Evolutionary conservation across 2,888 invertebrate genomes (phyloP), one percentile per base, ranked within the genome.

Genomic region (Cyclophora albipunctata): DNA sequence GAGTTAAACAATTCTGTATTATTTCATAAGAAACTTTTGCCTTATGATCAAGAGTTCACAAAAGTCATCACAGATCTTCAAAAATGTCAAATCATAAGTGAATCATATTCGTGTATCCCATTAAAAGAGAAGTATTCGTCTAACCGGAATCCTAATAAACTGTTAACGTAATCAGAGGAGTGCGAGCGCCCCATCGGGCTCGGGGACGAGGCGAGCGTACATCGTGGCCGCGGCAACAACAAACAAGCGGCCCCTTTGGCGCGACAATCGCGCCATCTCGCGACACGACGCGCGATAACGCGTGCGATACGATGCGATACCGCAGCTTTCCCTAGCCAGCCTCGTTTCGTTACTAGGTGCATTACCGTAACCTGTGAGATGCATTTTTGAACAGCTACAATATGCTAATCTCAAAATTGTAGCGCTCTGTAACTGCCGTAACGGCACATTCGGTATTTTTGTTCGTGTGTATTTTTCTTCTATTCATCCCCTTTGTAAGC

Each of bases 221-320:
- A 6, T 60, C 60, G 60, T 57, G 58, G 55, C 33, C 61, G 66
- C 75, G 76, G 78, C 62, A 57, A 58, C 50, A 60, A 73, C 77
- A 77, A 78, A 73, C 60, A 66, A 58, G 75, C 81, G 81, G 81
- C 66, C 59, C 63, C 75, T 81, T 81, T 81, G 68, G 61, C 54
- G 69, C 63, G 68, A 63, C 68, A 67, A 73, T 73, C 78, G 71
- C 63, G 52, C 69, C 66, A 75, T 75, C 74, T 66, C 66, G 64
- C 70, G 65, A 67, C 75, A 78, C 78, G 75, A 70, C 69, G 20
- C 42, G 47, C 41, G 53, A 58, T 59, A 54, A 55, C 51, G 50
- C 51, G 40, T 6, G 63, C 63, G 50, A 50, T 50, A 33, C 41
- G 34, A 57, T 49, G 60, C 60, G 73, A 68, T 71, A 64, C 53